Conservation (phyloP, 2,888 invertebrate species). For the Lithophane leautieri region DNA sequence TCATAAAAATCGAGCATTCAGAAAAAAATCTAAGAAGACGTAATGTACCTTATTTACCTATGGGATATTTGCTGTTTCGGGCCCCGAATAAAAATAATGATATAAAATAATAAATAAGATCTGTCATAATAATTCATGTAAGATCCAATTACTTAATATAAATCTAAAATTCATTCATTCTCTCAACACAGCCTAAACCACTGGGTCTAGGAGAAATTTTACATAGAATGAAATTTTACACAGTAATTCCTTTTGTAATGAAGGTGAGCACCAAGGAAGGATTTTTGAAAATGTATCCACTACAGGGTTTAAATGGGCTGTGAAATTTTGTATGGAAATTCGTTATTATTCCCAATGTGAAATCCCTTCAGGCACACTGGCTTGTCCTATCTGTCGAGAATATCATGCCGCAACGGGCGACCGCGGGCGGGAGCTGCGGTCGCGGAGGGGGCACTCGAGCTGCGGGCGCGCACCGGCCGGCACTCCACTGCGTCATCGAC, state of each 20-base stretch:
- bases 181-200: neutral
- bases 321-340: neutral
- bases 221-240: neutral
- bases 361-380: neutral
- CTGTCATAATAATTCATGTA: neutral
- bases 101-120: neutral
- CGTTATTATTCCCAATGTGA: neutral
- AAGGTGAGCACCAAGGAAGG: neutral
- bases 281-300: neutral
- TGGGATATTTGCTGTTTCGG: neutral
- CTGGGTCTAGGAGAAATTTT: neutral
- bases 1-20: neutral
- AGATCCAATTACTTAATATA: neutral
- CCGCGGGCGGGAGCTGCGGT: too few relatives aligned
- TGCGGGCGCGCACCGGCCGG: too few relatives aligned
- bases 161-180: neutral
- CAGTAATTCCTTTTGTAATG: too few relatives aligned
- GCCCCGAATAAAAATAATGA: neutral
- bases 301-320: neutral
- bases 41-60: neutral
- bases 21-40: neutral
- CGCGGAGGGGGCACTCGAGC: too few relatives aligned
- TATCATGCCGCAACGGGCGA: too few relatives aligned
- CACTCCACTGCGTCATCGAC: too few relatives aligned
- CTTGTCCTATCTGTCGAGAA: too few relatives aligned